Base-by-base conservation (phyloP, 2,888 invertebrate species). In the Yponomeuta evonymella region DNA sequence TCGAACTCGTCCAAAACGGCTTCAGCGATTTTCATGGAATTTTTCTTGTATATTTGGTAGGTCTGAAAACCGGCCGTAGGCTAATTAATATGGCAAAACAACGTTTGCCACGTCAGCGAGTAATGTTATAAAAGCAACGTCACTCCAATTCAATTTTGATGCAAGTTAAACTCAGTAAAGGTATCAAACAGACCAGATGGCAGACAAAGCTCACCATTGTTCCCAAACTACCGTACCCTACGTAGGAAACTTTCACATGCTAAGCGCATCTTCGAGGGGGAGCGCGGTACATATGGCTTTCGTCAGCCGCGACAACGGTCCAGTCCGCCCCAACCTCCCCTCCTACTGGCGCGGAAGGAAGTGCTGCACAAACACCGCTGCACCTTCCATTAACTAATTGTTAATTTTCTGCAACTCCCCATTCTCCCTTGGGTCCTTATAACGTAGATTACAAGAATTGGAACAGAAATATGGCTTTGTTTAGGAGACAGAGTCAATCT, bases 321-420 rank as follows among this genome's bases (percentile, higher is more conserved):
- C 43, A 43, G 15, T 43, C 43, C 36, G 30, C 36, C 67, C 67
- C 4, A 29, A 5, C 11, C 65, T 33, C 65, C 29, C 33, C 33
- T 65, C 33, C 65, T 65, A 29, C 65, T 30, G 33, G 30, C 9
- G 33, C 11, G 30, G 33, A 65, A 65, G n/a, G 67, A 69, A 51
- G 69, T 30, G 58, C 51, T 63, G 70, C 23, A 63, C 62, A 70
- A 70, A 70, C 62, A 70, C 51, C 15, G 62, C 63, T 63, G 62
- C 70, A 70, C 63, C 15, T 82, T 82, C 86, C 85, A 87, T 87
- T 84, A 85, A 81, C 81, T 87, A 86, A 87, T 86, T 86, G 85
- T 83, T 86, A 87, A 87, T 87, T 86, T 86, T 83, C 84, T 84
- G 69, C 69, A 70, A 33, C 76, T 76, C 81, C 80, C 77, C 73